Base-by-base conservation (phyloP, 2,888 invertebrate genomes). In the Linyphia triangularis region DNA sequence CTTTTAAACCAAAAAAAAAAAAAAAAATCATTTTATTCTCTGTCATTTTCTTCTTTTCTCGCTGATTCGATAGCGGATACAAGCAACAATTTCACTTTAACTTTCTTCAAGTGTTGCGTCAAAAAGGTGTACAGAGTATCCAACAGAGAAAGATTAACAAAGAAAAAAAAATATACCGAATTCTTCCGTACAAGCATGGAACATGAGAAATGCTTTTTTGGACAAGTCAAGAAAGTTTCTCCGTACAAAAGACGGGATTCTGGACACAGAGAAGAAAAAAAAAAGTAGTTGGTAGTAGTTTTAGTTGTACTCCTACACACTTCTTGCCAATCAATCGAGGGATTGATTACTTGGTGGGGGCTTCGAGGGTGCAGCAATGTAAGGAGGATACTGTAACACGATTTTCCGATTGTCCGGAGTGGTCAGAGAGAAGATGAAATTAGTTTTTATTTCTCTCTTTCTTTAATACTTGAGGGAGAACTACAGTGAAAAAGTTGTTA, bases 171-270 rank as follows among this genome's bases (percentile, higher is more conserved):
- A 57, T 43, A 69, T 24, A 22, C 16, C n/a, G 40, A 9, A 24
- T 81, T 82, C 72, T 82, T 30, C 72, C 43, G 51, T 70, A 82
- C 82, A 82, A 82, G 82, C 69, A 61, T 22, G 72, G 26, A 43
- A 82, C 82, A 82, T 72, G 72, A 82, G 72, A 82, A 82, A 82
- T 82, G 82, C 72, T 72, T 82, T 82, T 72, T 82, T 61, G 72
- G 22, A 63, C 51, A 51, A 82, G 59, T 72, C 72, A 43, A 51
- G 63, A 82, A 72, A 82, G 82, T 82, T 82, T 72, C 72, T n/a
- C 19, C 43, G 40, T 61, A 82, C 82, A 61, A 72, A 63, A 81
- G 81, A 59, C 59, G 51, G 33, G 33, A 16, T 13, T 16, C 51
- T n/a, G 9, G 16, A n/a, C 51, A 51, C 51, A 51, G n/a, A 51